phyloP scores from a whole-genome alignment of 2,888 invertebrate species.

The Cryptops parisi region DNA sequence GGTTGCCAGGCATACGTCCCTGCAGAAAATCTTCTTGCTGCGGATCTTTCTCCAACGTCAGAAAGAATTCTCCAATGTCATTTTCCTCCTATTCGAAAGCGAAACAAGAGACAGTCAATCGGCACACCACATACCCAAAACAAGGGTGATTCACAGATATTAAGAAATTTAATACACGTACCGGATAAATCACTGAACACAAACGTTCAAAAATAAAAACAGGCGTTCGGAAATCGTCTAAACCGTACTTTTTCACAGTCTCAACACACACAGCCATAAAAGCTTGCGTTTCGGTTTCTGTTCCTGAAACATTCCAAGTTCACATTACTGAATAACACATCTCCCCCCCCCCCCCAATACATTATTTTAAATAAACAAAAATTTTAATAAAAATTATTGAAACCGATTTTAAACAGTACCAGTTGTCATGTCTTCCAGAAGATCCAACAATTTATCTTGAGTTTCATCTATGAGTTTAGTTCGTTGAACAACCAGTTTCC shows the following conservation, averaged over 20 bases:
- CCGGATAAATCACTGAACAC: conserved; percentile 89
- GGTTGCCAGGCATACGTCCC: conserved; percentile 95
- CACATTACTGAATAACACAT: too few relatives aligned
- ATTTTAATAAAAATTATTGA: not conserved
- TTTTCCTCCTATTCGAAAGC: conserved; percentile 55
- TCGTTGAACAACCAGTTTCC: conserved; percentile 81
- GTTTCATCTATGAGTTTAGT: conserved; percentile 92
- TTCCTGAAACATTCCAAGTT: conserved; percentile 48
- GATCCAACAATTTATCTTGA: conserved; percentile 80
- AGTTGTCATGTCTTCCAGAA: conserved; percentile 90
- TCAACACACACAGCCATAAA: conserved; percentile 97
- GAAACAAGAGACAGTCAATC: not conserved
- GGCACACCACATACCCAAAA: not conserved
- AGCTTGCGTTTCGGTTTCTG: conserved; percentile 86
- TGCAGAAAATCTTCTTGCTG: conserved; percentile 98
- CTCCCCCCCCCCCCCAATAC: too few relatives aligned
- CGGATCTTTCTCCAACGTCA: conserved; percentile 93
- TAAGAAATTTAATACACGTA: too few relatives aligned
- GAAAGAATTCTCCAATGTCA: conserved; percentile 89
- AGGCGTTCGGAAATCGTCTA: conserved; percentile 86
- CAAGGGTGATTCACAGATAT: too few relatives aligned
- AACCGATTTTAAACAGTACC: conserved; percentile 37
- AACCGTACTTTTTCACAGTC: conserved; percentile 72
- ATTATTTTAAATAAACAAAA: not conserved
- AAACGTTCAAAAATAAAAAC: conserved; percentile 95